Evolutionary conservation across 2,797 vertebrate species (phyloP), one percentile per base, ranked within the genome.

Genomic region (Aselliscus stoliczkanus): DNA sequence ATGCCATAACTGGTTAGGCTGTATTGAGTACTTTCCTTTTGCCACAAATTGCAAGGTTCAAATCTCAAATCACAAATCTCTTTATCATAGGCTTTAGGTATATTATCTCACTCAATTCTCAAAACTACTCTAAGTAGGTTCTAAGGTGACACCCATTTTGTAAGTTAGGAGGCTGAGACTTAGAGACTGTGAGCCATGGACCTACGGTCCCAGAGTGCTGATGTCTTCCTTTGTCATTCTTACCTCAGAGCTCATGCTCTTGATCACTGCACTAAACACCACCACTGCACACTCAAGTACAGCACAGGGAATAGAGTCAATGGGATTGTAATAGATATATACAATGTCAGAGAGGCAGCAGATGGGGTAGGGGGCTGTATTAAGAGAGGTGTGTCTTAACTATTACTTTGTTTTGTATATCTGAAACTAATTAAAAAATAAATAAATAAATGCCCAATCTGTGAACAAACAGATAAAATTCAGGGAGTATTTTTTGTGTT

Each of bases 11-110:
- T 44, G 15, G 29, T 37, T 81, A 81, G 2, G 5, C 58, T 70
- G 70, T 75, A 90, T 7, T 52, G 13, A 96, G 11, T 60, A 2
- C 60, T 93, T 76, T 47, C 52, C 25, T 84, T 81, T 37, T 92
- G 37, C 20, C 17, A n/a, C 27, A 47, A 50, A 21, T 73, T 34
- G 67, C 39, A 70, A 70, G 31, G 54, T 37, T 69, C 64, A 65
- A 85, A 69, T 85, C 34, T 54, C 47, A 85, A 56, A 64, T 84
- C 47, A 54, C 60, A 75, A 50, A 34, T 60, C 29, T 88, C 34
- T 88, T 93, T 23, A 86, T 39, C 56, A 62, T 42, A 69, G 10
- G 2, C 2, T 77, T 88, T 56, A 39, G 9, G 12, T 31, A 62
- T 0, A 37, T 77, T 64, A 47, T 4, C 44, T 82, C 23, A 88